These are phyloP conservation scores for Clarias platycephalus DNA, from an alignment of 2,797 vertebrate species.

Conservation along the genomic window DNA sequence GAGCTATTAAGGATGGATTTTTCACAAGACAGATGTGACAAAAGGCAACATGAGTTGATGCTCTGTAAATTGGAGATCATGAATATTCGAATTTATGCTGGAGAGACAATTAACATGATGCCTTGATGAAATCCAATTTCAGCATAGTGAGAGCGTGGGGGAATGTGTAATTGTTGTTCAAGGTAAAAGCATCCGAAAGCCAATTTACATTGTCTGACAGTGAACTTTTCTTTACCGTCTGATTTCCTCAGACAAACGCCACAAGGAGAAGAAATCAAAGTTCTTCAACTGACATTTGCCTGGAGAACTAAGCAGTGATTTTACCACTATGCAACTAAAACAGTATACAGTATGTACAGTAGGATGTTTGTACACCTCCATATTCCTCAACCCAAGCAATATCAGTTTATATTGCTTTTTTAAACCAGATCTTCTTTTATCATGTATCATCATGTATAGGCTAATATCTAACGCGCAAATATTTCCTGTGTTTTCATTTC, in stretches of 20 bases:
- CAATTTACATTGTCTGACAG: slow-evolving; percentile 52
- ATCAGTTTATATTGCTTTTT: neutral
- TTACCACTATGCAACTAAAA: slow-evolving; percentile 19
- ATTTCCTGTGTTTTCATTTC: neutral
- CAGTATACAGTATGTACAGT: slow-evolving; percentile 1
- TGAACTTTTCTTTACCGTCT: slow-evolving; percentile 45
- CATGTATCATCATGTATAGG: neutral
- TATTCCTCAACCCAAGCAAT: neutral
- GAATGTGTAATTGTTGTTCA: slow-evolving; percentile 53
- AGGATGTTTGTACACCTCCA: neutral
- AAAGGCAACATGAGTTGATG: neutral
- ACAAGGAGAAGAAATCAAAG: slow-evolving; percentile 41
- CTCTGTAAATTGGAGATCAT: slow-evolving; percentile 24
- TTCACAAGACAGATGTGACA: slow-evolving; percentile 32
- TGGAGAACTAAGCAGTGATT: slow-evolving; percentile 19
- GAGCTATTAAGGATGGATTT: slow-evolving; percentile 15
- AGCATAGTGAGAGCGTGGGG: slow-evolving; percentile 42
- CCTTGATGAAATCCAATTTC: slow-evolving; percentile 50
- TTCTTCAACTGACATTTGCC: slow-evolving; percentile 26
- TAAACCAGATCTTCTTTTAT: neutral
- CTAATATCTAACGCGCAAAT: neutral
- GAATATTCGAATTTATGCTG: slow-evolving; percentile 39
- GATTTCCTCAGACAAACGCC: slow-evolving; percentile 35
- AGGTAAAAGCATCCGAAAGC: slow-evolving; percentile 51
- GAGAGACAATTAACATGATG: slow-evolving; percentile 38